Evolutionary conservation across 1,140 invertebrate species (phyloP).

Genomic region (Rhagoletis pomonella): DNA sequence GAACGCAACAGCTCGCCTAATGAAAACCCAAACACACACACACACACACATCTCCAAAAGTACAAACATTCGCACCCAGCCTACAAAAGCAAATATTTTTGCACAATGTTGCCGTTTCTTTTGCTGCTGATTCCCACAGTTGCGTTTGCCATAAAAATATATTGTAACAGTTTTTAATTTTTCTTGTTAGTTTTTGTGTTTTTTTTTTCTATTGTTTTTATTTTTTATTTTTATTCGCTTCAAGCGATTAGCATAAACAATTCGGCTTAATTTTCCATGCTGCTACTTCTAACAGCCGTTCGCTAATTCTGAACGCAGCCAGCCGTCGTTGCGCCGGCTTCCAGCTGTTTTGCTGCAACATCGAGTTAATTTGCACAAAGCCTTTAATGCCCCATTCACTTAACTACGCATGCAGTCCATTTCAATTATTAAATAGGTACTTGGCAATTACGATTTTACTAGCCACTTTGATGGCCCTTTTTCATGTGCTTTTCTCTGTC

Average conservation of each 20-base stretch:
- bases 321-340: not conserved
- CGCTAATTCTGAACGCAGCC: not conserved
- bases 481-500: not conserved
- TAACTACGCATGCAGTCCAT: not conserved
- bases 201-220: not conserved
- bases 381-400: slow-evolving; percentile 32
- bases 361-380: slow-evolving; percentile 18
- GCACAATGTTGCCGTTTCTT: slow-evolving; percentile 5
- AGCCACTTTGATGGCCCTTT: slow-evolving; percentile 38
- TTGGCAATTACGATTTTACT: slow-evolving; percentile 30
- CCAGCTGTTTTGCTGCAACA: slow-evolving; percentile 36
- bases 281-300: not conserved
- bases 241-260: slow-evolving; percentile 38
- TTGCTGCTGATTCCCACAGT: slow-evolving; percentile 30
- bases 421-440: slow-evolving; percentile 12
- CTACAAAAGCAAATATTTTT: not conserved
- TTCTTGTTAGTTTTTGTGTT: not conserved
- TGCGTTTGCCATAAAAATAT: slow-evolving; percentile 30
- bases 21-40: too few species aligned
- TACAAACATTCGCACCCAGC: not conserved
- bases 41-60: not conserved
- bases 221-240: not conserved
- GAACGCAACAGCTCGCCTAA: too few species aligned
- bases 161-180: not conserved
- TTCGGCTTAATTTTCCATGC: slow-evolving; percentile 22